Base-by-base conservation (phyloP, 2,888 invertebrate species). In the Smittia sp. region DNA sequence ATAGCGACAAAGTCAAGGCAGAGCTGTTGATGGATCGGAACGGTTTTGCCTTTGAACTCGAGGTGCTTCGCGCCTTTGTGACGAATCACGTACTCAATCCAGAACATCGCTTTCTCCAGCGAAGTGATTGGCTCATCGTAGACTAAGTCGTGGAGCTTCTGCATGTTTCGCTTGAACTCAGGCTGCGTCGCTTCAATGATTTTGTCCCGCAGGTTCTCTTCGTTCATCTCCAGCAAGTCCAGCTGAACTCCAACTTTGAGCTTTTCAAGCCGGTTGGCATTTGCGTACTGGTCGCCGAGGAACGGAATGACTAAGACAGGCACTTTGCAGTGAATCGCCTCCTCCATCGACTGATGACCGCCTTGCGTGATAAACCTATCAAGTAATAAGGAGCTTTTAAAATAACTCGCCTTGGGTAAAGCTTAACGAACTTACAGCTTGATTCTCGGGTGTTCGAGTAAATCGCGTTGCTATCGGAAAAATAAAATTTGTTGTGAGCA, bases 281-380 rank as follows among this genome's bases (percentile, higher is more conserved):
- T 82, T 20, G 77, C 79, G 77, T 79, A 80, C 75, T 84, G 83
- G 75, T 84, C 84, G 0, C 79, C 81, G 11, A 81, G 76, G 77
- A 68, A 68, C n/a, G 68, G 68, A 46, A 68, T 68, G 7, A 41
- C 25, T 4, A 84, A 77, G 0, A 84, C 74, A 1, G 84, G 84
- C 0, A 83, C 81, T 41, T 79, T 80, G 1, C 80, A 80, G 22
- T 77, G 78, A 15, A 84, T 79, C 1, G 83, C 80, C 75, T 84
- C 84, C 22, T 83, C 82, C 1, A 82, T 79, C 0, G 84, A 84
- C 72, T 84, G 84, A 0, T 83, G 76, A 1, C 84, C 84, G 63
- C 83, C 83, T 80, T 84, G 84, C 0, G 82, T 83, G 62, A 84
- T 80, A 73, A 85, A 85, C 11, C 7, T 7, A 39, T 11, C 7